phyloP scores from a whole-genome alignment of 2,797 vertebrate species.

The Crenuchus spilurus region DNA sequence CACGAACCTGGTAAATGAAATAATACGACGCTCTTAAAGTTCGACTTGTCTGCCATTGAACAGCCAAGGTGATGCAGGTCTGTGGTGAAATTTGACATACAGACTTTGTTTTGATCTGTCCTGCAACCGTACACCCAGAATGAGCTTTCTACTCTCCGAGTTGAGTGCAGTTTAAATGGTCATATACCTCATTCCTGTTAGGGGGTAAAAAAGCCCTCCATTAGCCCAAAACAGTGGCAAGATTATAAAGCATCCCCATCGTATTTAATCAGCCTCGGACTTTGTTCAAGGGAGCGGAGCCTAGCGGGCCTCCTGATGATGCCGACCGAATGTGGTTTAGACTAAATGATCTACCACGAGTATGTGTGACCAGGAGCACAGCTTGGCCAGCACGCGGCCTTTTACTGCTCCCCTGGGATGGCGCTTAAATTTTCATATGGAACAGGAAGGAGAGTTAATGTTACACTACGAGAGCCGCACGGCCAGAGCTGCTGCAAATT shows the following conservation, averaged over 20 bases:
- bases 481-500: constrained; percentile 68
- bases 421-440: constrained; percentile 74
- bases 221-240: constrained; percentile 6
- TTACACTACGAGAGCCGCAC: constrained; percentile 67
- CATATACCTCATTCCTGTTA: background rate
- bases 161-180: background rate
- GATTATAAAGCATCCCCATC: constrained; percentile 25
- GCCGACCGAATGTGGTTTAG: constrained; percentile 39
- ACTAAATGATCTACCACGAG: constrained; percentile 58
- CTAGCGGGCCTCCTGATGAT: constrained; percentile 30
- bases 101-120: constrained; percentile 18
- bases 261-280: constrained; percentile 23
- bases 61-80: constrained; percentile 29
- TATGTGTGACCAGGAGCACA: constrained; percentile 70
- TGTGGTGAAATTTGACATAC: constrained; percentile 26
- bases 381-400: constrained; percentile 60
- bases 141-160: background rate
- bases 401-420: constrained; percentile 76
- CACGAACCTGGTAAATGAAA: constrained; percentile 24
- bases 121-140: constrained; percentile 2
- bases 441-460: constrained; percentile 78
- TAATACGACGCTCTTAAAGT: constrained; percentile 20
- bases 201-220: background rate
- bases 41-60: constrained; percentile 33
- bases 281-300: constrained; percentile 12